These are phyloP conservation scores for Melanchra persicariae DNA, from an alignment of 2,888 invertebrate species.

Conservation along the genomic window DNA sequence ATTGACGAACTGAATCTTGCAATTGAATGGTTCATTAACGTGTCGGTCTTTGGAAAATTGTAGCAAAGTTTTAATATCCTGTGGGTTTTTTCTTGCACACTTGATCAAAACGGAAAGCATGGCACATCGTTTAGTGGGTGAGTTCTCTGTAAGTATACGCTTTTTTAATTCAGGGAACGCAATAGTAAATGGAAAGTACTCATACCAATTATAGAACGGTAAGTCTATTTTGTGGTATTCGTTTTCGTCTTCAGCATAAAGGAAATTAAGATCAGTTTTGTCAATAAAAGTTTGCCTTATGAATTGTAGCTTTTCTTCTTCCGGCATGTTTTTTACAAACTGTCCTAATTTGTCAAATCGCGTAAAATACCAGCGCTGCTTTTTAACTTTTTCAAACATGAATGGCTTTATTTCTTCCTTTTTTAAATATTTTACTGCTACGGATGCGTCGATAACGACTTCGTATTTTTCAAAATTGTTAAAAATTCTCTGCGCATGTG, in stretches of 20 bases:
- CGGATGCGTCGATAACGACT: conserved; percentile 68
- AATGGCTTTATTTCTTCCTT: conserved; percentile 73
- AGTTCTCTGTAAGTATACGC: too few relatives aligned
- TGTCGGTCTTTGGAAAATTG: too few relatives aligned
- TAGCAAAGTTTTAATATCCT: too few relatives aligned
- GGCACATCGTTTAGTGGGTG: too few relatives aligned
- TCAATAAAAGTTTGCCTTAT: conserved; percentile 77
- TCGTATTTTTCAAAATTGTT: conserved; percentile 73
- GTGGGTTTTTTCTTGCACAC: too few relatives aligned
- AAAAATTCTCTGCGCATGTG: conserved; percentile 72
- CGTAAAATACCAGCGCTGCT: conserved; percentile 62
- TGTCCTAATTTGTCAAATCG: conserved; percentile 71
- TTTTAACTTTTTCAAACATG: conserved; percentile 69
- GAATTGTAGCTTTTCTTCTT: conserved; percentile 76
- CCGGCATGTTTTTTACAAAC: conserved; percentile 76
- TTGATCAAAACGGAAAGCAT: too few relatives aligned
- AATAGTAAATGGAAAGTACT: too few relatives aligned
- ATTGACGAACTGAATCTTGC: too few relatives aligned
- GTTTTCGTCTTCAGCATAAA: conserved; percentile 13
- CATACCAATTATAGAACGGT: conserved; percentile 23
- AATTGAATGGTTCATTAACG: too few relatives aligned
- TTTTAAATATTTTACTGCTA: conserved; percentile 76
- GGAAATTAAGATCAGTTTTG: conserved; percentile 37
- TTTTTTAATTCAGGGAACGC: too few relatives aligned
- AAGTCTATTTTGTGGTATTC: neutral